These are phyloP conservation scores for Aelia acuminata DNA, from an alignment of 2,888 invertebrate species.

Conservation along the genomic window DNA sequence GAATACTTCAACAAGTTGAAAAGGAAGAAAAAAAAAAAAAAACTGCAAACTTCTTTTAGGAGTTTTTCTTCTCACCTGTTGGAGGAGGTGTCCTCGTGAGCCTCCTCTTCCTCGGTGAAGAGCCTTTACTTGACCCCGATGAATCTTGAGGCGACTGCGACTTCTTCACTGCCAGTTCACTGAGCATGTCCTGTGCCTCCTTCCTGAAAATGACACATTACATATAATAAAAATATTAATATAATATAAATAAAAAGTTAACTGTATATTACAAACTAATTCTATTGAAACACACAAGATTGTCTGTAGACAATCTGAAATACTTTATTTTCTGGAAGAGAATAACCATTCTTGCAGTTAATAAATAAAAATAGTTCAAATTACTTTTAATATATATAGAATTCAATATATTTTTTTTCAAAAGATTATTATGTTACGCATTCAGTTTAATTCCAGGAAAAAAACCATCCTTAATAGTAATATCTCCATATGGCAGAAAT, in stretches of 20 bases:
- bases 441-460: no score
- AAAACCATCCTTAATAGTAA: no score
- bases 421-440: no score
- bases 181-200: conserved; percentile 88
- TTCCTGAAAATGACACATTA: conserved; percentile 71
- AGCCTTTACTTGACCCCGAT: conserved; percentile 68
- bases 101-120: conserved; percentile 67
- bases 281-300: no score
- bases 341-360: not conserved
- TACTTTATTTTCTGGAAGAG: not conserved
- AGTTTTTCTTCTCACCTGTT: conserved; percentile 60
- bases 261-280: no score
- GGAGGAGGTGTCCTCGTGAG: conserved; percentile 67
- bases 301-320: not conserved
- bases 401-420: no score
- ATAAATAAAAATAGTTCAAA: not conserved
- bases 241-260: no score
- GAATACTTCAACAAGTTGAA: not conserved
- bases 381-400: no score
- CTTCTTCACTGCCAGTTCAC: conserved; percentile 83
- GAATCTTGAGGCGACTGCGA: conserved; percentile 71
- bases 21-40: not conserved
- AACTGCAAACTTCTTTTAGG: not conserved
- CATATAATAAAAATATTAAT: not conserved
- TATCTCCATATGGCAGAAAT: no score